Evolutionary conservation across 2,888 invertebrate genomes (phyloP).

Genomic region (Caenorhabditis sp.): DNA sequence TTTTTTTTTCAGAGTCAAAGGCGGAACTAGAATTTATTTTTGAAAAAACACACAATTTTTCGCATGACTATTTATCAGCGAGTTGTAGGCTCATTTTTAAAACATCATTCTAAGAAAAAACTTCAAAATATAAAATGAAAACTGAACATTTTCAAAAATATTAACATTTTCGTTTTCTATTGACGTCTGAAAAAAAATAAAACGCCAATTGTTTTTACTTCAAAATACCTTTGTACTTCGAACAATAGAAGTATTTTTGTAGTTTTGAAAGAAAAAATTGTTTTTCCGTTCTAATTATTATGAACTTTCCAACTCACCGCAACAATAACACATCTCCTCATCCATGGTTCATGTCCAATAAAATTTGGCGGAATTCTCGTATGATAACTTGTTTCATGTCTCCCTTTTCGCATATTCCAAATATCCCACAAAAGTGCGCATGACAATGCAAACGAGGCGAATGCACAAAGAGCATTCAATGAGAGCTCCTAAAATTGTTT

Average conservation of each 20-base stretch:
- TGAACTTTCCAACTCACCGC: slow-evolving; percentile 38
- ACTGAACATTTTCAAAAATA: neutral
- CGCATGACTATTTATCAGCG: too few species aligned
- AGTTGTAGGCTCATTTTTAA: too few species aligned
- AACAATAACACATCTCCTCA: slow-evolving; percentile 39
- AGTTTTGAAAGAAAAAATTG: too few species aligned
- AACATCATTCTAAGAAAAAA: too few species aligned
- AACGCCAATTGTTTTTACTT: too few species aligned
- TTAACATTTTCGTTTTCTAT: slow-evolving; percentile 3
- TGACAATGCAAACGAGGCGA: slow-evolving; percentile 4
- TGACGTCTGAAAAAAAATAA: too few species aligned
- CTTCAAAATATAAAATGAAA: neutral
- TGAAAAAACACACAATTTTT: too few species aligned
- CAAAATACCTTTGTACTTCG: too few species aligned
- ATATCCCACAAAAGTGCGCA: slow-evolving; percentile 24
- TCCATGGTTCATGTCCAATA: slow-evolving; percentile 46
- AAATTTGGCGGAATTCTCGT: slow-evolving; percentile 21
- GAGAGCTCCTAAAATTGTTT: slow-evolving; percentile 14
- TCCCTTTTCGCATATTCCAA: slow-evolving; percentile 28
- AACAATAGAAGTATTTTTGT: too few species aligned
- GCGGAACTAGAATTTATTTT: too few species aligned
- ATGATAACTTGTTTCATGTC: slow-evolving; percentile 19
- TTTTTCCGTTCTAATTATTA: too few species aligned
- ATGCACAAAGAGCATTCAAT: slow-evolving; percentile 6
- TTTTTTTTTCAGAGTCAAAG: too few species aligned